Evolutionary conservation across 2,113 vertebrate species (phyloP), one percentile per base, ranked within the genome.

Genomic region (Numenius arquata): DNA sequence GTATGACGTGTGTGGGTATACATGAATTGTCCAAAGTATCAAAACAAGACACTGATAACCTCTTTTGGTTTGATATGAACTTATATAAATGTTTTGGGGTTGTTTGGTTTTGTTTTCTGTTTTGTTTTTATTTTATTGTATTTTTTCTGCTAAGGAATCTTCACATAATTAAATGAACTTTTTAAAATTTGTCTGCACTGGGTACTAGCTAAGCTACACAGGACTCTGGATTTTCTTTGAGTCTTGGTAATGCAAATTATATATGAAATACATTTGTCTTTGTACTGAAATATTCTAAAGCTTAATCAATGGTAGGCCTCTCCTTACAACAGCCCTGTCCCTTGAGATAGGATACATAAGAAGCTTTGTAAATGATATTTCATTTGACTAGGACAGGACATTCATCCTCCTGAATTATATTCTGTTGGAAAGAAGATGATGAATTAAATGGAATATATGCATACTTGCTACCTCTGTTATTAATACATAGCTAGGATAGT

Each of bases 361-460:
- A 90, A 96, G 61, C 25, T 93, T 96, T 96, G 76, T 95, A 95
- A 97, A 95, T 96, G 53, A 85, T 93, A 95, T 73, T 95, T 96
- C 48, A 50, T 90, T 97, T 95, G 65, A 92, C 76, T 95, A 89
- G n/a, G 72, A 92, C 87, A 91, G 91, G 47, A 27, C 29, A 97
- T 97, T 97, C 79, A 97, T 97, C 56, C 92, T 97, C 59, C 29
- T 89, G 83, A 81, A 88, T 96, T 94, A 90, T 95, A 88, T 95
- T 97, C 59, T 75, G 14, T n/a, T 95, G 22, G 72, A 92, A 95
- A 90, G 68, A 93, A 88, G 94, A 80, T 89, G 12, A 96, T 91
- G 8, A 95, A 94, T 91, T 95, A 93, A 95, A 89, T 43, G 62
- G 47, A 95, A 97, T 95, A 84, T 93, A 91, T 88, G 43, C 83